A percentile compares a stretch with the other conserved stretches of the same genome.
These are phyloP conservation scores for Scomber scombrus DNA, from an alignment of 2,113 vertebrate genomes.

Conservation along the genomic window DNA sequence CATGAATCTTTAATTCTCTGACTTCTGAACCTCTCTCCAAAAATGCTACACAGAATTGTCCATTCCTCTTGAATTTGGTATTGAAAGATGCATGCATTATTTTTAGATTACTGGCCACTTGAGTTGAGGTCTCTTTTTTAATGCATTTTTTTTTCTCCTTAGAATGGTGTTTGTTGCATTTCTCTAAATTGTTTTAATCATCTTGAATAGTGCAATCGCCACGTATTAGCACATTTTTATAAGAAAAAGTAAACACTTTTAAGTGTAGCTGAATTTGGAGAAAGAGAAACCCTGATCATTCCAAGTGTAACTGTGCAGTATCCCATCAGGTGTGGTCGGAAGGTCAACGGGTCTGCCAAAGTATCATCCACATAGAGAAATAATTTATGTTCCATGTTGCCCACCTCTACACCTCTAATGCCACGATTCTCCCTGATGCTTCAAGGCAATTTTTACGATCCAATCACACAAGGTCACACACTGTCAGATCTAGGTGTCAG, in stretches of 20 bases:
- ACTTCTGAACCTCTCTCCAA: no score
- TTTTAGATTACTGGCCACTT: no score
- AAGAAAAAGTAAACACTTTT: background rate
- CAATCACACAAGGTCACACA: slow-evolving; percentile 30
- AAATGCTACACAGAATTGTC: no score
- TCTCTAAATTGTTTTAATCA: no score
- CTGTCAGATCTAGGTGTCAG: slow-evolving; percentile 24
- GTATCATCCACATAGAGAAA: background rate
- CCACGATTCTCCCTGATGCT: background rate
- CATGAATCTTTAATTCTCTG: no score
- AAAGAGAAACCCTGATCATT: background rate
- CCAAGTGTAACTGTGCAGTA: background rate
- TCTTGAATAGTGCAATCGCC: no score
- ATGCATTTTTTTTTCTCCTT: no score
- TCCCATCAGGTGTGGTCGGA: background rate
- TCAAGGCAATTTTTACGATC: slow-evolving; percentile 22
- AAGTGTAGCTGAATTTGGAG: no score
- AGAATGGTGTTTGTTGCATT: no score
- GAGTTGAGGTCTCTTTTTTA: no score
- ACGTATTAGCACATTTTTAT: background rate
- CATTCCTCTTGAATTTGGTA: no score
- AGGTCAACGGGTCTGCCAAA: slow-evolving; percentile 25
- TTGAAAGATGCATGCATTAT: no score
- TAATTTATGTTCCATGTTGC: slow-evolving; percentile 36
- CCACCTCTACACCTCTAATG: slow-evolving; percentile 23